phyloP scores from a whole-genome alignment of 2,888 invertebrate species.

The Elmis aenea region DNA sequence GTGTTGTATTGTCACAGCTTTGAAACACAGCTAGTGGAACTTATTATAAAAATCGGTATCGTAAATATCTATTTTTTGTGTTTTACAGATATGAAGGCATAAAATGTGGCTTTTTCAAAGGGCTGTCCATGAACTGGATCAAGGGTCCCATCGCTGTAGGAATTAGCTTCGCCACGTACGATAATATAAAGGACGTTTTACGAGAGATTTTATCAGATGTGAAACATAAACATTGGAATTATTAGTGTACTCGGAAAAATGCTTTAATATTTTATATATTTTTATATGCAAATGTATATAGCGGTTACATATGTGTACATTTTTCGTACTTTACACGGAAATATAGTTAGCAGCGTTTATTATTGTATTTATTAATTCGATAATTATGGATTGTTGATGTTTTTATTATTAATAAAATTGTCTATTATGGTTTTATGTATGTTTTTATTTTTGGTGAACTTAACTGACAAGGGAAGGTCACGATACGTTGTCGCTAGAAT shows the following conservation, averaged over 20 bases:
- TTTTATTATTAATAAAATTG: constrained; percentile 25
- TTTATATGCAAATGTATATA: constrained; percentile 17
- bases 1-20: too few species aligned
- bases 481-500: too few species aligned
- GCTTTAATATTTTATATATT: constrained; percentile 20
- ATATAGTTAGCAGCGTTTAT: constrained; percentile 8
- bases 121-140: constrained; percentile 99
- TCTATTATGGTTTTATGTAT: constrained; percentile 2
- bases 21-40: too few species aligned
- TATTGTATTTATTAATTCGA: constrained; percentile 17
- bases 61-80: too few species aligned
- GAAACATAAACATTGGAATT: constrained; percentile 22
- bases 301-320: constrained; percentile 11
- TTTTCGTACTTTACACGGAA: constrained; percentile 9
- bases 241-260: constrained; percentile 11
- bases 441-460: too few species aligned
- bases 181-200: constrained; percentile 63
- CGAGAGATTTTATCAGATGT: constrained; percentile 39
- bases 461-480: too few species aligned
- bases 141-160: constrained; percentile 89
- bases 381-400: constrained; percentile 24
- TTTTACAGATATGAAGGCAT: constrained; percentile 77
- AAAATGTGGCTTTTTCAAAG: constrained; percentile 90
- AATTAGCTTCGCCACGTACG: constrained; percentile 94
- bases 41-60: too few species aligned